Conservation (phyloP, 92 coral and sea anemone species). For the Pocillopora grandis region DNA sequence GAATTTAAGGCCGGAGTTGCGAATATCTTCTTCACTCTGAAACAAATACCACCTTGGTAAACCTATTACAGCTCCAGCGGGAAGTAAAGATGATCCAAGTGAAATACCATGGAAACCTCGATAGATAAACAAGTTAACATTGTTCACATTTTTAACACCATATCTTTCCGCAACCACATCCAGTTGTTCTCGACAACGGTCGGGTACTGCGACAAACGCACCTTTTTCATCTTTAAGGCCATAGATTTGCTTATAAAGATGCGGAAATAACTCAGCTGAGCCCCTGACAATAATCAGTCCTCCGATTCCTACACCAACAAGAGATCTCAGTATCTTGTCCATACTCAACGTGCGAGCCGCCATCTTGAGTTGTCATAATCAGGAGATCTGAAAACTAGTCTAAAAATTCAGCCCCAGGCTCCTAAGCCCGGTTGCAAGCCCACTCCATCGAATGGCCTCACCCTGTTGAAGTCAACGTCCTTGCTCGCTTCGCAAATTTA, state of each 20-base stretch:
- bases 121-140: slow-evolving; percentile 65
- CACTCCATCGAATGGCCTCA: background rate
- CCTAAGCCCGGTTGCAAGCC: background rate
- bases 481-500: too few species aligned
- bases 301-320: slow-evolving; percentile 79
- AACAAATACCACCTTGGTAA: slow-evolving; percentile 78
- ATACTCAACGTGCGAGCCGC: background rate
- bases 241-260: slow-evolving; percentile 22
- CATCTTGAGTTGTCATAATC: background rate
- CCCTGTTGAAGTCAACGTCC: too few species aligned
- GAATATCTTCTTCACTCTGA: slow-evolving; percentile 61
- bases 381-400: slow-evolving; percentile 5
- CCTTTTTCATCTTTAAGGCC: slow-evolving; percentile 40
- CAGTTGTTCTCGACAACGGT: slow-evolving; percentile 49
- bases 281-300: slow-evolving; percentile 57
- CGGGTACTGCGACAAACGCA: slow-evolving; percentile 46
- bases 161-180: slow-evolving; percentile 68
- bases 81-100: slow-evolving; percentile 72
- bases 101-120: slow-evolving; percentile 72
- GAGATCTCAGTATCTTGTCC: slow-evolving; percentile 4
- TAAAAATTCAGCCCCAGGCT: background rate
- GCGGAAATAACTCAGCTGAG: slow-evolving; percentile 67
- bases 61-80: slow-evolving; percentile 78
- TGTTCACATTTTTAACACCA: slow-evolving; percentile 50
- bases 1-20: slow-evolving; percentile 72